Conservation (phyloP, 2,797 vertebrate genomes). For the Notoglanidium macrostoma region DNA sequence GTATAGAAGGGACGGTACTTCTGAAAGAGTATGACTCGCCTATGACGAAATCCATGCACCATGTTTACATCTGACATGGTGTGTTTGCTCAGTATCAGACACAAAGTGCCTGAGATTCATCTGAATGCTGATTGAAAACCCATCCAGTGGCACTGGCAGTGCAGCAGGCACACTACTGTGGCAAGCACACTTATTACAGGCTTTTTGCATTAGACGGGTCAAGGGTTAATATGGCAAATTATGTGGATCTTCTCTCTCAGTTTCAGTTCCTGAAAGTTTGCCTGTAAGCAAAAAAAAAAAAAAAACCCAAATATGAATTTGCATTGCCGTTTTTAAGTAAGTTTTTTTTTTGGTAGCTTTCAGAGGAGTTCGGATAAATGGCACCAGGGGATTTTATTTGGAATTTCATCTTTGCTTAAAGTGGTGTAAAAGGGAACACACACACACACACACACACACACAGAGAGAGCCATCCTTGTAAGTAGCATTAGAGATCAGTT, state of each 20-base stretch:
- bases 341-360: background rate
- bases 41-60: background rate
- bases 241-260: background rate
- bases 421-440: background rate
- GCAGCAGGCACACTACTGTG: background rate
- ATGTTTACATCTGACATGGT: background rate
- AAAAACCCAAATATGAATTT: background rate
- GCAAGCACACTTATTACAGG: background rate
- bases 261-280: slow-evolving; percentile 5
- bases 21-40: background rate
- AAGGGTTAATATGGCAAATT: slow-evolving; percentile 1
- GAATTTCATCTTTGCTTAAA: slow-evolving; percentile 23
- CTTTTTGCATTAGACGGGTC: background rate
- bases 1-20: background rate
- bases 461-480: background rate
- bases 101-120: background rate
- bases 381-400: background rate
- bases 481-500: slow-evolving; percentile 41
- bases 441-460: background rate
- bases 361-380: background rate
- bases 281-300: slow-evolving; percentile 47
- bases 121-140: background rate
- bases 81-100: background rate
- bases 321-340: background rate
- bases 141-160: background rate